Evolutionary conservation across 2,113 vertebrate species (phyloP).

Genomic region (Takifugu flavidus): DNA sequence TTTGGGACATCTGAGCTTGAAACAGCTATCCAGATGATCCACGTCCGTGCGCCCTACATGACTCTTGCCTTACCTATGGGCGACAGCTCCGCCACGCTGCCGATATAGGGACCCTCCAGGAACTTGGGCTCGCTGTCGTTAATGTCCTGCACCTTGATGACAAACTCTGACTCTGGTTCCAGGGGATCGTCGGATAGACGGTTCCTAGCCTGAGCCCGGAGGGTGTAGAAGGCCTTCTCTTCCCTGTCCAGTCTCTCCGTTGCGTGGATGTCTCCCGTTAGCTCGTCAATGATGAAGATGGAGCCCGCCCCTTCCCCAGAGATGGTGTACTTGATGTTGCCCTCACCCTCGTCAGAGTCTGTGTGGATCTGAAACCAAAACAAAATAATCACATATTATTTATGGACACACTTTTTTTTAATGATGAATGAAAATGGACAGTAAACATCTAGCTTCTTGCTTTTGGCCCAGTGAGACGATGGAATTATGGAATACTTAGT

Average conservation of each 20-base stretch:
- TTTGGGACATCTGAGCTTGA: slow-evolving; percentile 18
- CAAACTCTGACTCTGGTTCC: slow-evolving; percentile 95
- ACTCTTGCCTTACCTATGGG: slow-evolving; percentile 82
- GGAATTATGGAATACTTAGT: too few species aligned
- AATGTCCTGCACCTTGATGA: slow-evolving; percentile 99
- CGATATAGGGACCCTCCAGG: slow-evolving; percentile 93
- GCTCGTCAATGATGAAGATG: slow-evolving; percentile 96
- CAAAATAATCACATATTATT: background rate
- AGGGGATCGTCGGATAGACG: slow-evolving; percentile 83
- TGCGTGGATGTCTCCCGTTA: slow-evolving; percentile 95
- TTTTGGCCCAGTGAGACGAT: too few species aligned
- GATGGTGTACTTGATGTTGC: slow-evolving; percentile 98
- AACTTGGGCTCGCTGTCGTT: slow-evolving; percentile 98
- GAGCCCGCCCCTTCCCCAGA: slow-evolving; percentile 93
- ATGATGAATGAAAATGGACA: too few species aligned
- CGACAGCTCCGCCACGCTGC: slow-evolving; percentile 93
- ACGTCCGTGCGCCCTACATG: background rate
- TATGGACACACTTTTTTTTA: too few species aligned
- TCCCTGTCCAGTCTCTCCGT: slow-evolving; percentile 93
- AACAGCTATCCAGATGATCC: background rate
- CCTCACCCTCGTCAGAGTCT: slow-evolving; percentile 92
- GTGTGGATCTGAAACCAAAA: slow-evolving; percentile 87
- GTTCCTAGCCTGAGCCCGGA: slow-evolving; percentile 89
- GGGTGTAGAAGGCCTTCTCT: slow-evolving; percentile 93
- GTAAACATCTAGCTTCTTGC: too few species aligned